phyloP scores from a whole-genome alignment of 1,140 invertebrate species.

The Agrypnia vestita region DNA sequence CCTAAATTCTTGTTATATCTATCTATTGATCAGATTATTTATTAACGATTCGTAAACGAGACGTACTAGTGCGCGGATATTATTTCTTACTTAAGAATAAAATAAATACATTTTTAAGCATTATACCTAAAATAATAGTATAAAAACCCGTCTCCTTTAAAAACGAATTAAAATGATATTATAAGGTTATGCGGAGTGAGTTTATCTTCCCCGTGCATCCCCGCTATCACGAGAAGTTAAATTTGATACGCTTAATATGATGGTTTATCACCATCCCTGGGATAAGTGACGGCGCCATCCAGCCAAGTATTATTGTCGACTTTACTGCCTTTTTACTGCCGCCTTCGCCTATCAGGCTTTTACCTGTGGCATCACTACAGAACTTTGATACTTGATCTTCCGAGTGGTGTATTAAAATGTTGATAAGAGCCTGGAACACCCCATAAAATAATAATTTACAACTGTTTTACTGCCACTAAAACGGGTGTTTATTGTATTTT shows the following conservation, averaged over 20 bases:
- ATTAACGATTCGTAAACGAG: no score
- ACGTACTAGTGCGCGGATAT: no score
- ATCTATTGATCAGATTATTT: no score
- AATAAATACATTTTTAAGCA: no score
- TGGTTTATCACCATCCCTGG: conserved; percentile 52
- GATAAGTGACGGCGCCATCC: conserved; percentile 58
- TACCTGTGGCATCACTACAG: conserved; percentile 34
- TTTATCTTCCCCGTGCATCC: neutral
- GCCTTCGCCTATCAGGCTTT: conserved; percentile 39
- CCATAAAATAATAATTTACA: conserved; percentile 45
- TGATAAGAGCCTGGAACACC: conserved; percentile 37
- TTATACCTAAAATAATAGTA: no score
- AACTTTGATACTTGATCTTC: conserved; percentile 41
- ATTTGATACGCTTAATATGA: conserved; percentile 57
- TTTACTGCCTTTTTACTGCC: conserved; percentile 54
- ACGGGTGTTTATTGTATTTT: conserved; percentile 30
- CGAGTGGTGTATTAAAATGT: conserved; percentile 39
- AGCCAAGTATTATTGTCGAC: conserved; percentile 56
- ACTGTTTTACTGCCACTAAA: conserved; percentile 41
- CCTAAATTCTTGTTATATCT: no score
- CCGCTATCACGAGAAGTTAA: conserved; percentile 42
- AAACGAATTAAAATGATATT: no score
- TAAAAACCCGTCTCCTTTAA: no score
- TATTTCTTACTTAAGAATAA: no score
- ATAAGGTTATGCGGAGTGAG: no score